Evolutionary conservation across 1,140 invertebrate genomes (phyloP), one percentile per base, ranked within the genome.

Genomic region (Whitmania pigra): DNA sequence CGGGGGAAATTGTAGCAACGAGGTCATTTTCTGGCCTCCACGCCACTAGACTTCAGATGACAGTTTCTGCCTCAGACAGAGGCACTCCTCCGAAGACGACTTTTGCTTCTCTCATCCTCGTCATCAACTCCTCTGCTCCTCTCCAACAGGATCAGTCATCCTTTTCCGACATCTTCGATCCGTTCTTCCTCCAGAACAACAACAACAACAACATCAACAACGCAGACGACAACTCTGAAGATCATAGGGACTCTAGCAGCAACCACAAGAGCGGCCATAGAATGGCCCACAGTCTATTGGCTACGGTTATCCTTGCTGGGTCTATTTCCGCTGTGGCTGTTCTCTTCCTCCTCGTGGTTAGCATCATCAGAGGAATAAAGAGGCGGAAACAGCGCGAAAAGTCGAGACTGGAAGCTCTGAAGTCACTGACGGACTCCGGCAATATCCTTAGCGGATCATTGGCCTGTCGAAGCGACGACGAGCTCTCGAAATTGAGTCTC

Each of bases 201-300:
- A 63, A 31, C 57, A 63, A 63, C 57, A n/a, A 25, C 29, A 63
- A 31, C 57, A 63, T 11, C 57, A n/a, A 25, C 29, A 13, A 63
- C 57, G 57, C 9, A 6, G 57, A 63, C 20, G 57, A 63, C 29
- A 20, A 63, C 57, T 22, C 22, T n/a, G 57, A 18, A 4, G 18
- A 13, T 17, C 22, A 63, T 7, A 63, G 29, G 18, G 29, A 63
- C 29, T 63, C 22, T 1, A 25, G 29, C 0, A 63, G 29, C 20
- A 6, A 63, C 9, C 22, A 31, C 6, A 25, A 63, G 11, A 63
- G 29, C 6, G 29, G 29, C 20, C 22, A 63, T 3, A 63, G 29
- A 63, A 63, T 63, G 57, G 57, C 57, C 57, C 22, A 22, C 57
- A 63, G 57, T 63, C 57, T 63, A 13, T 18, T 63, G 22, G 57